Evolutionary conservation across 2,797 vertebrate species (phyloP).

Genomic region (Enteromius fasciolatus): DNA sequence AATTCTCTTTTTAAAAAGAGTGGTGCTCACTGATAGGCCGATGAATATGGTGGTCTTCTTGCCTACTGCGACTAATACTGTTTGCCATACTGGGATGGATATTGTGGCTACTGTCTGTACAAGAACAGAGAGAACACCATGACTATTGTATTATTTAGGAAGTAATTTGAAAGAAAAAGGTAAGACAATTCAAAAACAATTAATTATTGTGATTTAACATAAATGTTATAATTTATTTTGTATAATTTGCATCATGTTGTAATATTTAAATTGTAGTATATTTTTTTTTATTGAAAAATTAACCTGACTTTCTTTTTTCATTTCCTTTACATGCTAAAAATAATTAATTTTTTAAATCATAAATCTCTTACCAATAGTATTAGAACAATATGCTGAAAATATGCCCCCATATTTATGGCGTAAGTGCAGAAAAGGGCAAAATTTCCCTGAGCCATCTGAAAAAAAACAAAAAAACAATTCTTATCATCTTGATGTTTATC

Average conservation of each 20-base stretch:
- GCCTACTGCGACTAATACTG: conserved; percentile 66
- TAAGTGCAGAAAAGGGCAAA: conserved; percentile 74
- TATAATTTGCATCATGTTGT: neutral
- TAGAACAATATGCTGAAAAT: conserved; percentile 72
- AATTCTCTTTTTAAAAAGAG: too few relatives aligned
- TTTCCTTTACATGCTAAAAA: neutral
- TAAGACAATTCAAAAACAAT: neutral
- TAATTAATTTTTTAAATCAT: neutral
- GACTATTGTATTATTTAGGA: neutral
- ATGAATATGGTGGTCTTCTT: conserved; percentile 70
- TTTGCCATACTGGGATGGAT: conserved; percentile 72
- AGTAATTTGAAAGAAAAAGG: conserved; percentile 1
- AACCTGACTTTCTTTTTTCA: neutral
- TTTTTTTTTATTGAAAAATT: neutral
- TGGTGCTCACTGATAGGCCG: conserved; percentile 68
- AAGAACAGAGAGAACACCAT: neutral
- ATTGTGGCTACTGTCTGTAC: conserved; percentile 66
- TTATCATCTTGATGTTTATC: neutral
- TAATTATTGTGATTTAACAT: neutral
- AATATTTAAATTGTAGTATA: neutral
- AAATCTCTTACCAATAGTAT: conserved; percentile 60
- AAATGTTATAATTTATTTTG: neutral
- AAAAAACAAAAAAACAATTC: neutral
- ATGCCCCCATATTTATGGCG: conserved; percentile 55
- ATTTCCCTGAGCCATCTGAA: conserved; percentile 70